Percentiles rank a stretch among this genome's conserved stretches.
Conservation (phyloP, 2,797 vertebrate genomes). For the Neosilurus hyrtlii region DNA sequence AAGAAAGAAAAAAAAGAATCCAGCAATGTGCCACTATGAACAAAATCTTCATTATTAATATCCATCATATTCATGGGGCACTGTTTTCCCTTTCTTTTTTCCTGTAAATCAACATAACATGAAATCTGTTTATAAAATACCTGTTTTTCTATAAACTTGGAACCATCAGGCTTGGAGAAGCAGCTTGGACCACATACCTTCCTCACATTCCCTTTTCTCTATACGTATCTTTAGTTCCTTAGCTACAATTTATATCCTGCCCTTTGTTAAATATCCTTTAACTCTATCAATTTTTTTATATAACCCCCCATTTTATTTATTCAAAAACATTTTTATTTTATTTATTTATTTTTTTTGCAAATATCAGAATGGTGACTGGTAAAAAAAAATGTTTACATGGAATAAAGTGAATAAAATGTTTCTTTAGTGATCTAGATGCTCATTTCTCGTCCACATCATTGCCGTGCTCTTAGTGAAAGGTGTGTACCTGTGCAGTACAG, state of each 20-base stretch:
- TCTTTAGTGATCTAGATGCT: conserved; percentile 6
- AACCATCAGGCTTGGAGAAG: conserved; percentile 50
- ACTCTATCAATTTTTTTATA: background rate
- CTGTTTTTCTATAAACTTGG: conserved; percentile 43
- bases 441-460: conserved; percentile 12
- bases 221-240: background rate
- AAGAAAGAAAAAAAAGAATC: background rate
- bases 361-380: conserved; percentile 25
- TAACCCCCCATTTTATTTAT: background rate
- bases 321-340: too few species aligned
- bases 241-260: background rate
- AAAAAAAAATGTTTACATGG: background rate
- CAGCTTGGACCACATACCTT: conserved; percentile 37
- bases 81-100: background rate
- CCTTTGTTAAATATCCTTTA: conserved; percentile 18
- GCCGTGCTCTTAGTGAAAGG: conserved; percentile 15
- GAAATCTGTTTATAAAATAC: conserved; percentile 34
- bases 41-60: conserved; percentile 26
- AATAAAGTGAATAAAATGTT: conserved; percentile 23
- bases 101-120: conserved; percentile 36
- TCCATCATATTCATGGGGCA: background rate
- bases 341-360: background rate
- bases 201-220: conserved; percentile 34
- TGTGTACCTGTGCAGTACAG: conserved; percentile 5
- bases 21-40: conserved; percentile 42